These are phyloP conservation scores for Entomobrya multifasciata DNA, from an alignment of 2,888 invertebrate species.

Conservation along the genomic window DNA sequence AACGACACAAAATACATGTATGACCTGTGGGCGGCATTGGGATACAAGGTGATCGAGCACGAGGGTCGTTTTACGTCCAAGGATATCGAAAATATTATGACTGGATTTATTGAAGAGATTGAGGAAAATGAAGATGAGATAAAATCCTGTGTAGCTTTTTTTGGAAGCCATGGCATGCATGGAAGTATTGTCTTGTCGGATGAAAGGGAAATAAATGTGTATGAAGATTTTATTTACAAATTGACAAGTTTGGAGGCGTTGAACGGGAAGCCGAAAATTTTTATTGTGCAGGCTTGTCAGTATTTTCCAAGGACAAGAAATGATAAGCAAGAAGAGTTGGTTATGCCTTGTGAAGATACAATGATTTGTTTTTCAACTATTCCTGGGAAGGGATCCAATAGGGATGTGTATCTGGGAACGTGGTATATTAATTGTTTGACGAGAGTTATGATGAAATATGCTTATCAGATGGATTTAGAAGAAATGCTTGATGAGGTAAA, in stretches of 20 bases:
- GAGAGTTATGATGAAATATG: constrained; percentile 40
- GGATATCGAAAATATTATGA: constrained; percentile 45
- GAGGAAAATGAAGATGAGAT: constrained; percentile 43
- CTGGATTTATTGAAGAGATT: constrained; percentile 66
- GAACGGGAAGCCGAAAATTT: constrained; percentile 76
- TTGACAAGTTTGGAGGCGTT: constrained; percentile 74
- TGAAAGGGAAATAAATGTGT: constrained; percentile 48
- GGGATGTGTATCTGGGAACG: constrained; percentile 14
- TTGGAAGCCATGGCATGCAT: constrained; percentile 76
- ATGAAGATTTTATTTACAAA: constrained; percentile 68
- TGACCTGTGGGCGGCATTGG: constrained; percentile 61
- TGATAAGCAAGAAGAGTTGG: neutral
- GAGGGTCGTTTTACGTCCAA: constrained; percentile 17
- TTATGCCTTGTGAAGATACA: constrained; percentile 18
- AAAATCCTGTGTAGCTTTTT: constrained; percentile 73
- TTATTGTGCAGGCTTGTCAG: constrained; percentile 77
- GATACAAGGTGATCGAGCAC: constrained; percentile 59
- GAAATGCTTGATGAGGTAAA: constrained; percentile 29
- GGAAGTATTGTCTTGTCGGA: constrained; percentile 6
- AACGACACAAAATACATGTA: constrained; percentile 67
- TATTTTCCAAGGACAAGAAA: constrained; percentile 35
- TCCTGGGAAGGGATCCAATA: constrained; percentile 15
- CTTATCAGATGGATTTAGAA: neutral
- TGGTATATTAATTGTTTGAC: constrained; percentile 25
- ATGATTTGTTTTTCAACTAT: constrained; percentile 34